Evolutionary conservation across 37 sponge, comb jelly and placozoan genomes (phyloP).

Genomic region (Dysidea cf. avara): DNA sequence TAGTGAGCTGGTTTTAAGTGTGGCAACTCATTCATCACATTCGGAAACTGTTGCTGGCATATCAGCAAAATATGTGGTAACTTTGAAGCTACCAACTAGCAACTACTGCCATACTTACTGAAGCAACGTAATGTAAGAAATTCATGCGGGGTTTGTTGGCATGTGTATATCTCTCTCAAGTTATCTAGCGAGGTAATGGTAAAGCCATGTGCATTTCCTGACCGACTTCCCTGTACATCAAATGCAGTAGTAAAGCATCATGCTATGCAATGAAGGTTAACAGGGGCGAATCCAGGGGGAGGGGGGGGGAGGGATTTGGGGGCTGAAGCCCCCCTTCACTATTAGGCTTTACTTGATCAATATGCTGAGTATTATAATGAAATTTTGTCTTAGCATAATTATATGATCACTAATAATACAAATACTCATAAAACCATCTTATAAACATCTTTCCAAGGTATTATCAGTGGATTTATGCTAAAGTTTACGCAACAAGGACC

Average conservation of each 20-base stretch:
- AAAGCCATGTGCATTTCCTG: constrained; percentile 91
- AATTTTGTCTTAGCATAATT: too few species aligned
- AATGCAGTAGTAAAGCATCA: too few species aligned
- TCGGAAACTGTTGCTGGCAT: constrained; percentile 55
- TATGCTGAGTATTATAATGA: too few species aligned
- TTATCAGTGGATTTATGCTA: too few species aligned
- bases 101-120: constrained; percentile 19
- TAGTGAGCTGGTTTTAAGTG: constrained; percentile 47
- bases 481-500: too few species aligned
- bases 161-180: constrained; percentile 82
- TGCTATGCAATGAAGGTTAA: not conserved
- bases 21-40: constrained; percentile 34
- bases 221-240: constrained; percentile 77
- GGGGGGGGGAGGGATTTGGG: too few species aligned
- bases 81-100: constrained; percentile 25
- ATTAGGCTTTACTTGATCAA: too few species aligned
- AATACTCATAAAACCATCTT: too few species aligned
- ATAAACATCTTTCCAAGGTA: too few species aligned
- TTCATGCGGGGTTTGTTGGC: constrained; percentile 88
- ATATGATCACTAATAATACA: too few species aligned
- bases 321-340: too few species aligned
- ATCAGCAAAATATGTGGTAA: constrained; percentile 30
- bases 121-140: constrained; percentile 71
- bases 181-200: constrained; percentile 73
- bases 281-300: too few species aligned